phyloP scores from a whole-genome alignment of 2,888 invertebrate genomes.

The Aproaerema taeniolella region DNA sequence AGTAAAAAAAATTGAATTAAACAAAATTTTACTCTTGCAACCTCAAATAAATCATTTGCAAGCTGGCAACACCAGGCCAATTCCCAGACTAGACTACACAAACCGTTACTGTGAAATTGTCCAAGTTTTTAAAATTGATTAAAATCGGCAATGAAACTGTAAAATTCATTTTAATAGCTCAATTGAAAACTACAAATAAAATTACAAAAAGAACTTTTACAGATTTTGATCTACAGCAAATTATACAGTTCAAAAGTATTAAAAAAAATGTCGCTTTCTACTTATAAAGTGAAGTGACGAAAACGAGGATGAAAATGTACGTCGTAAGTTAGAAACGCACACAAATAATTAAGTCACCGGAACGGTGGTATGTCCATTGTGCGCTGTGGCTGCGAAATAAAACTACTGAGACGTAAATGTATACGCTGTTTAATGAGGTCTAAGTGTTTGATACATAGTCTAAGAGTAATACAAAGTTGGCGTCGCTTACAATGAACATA shows the following conservation, averaged over 20 bases:
- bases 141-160: conserved; percentile 35
- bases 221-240: conserved; percentile 44
- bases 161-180: conserved; percentile 26
- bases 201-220: conserved; percentile 37
- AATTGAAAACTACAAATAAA: conserved; percentile 37
- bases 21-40: no score
- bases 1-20: no score
- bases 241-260: conserved; percentile 19
- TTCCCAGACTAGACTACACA: conserved; percentile 63
- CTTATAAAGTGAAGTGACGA: conserved; percentile 17
- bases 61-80: no score
- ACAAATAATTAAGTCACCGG: conserved; percentile 11
- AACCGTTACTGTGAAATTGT: conserved; percentile 24
- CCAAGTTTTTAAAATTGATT: conserved; percentile 9
- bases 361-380: conserved; percentile 65
- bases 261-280: conserved; percentile 14
- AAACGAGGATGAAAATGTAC: conserved; percentile 24
- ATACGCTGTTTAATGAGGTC: conserved; percentile 70
- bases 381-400: conserved; percentile 52
- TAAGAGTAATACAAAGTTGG: conserved; percentile 26
- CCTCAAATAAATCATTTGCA: no score
- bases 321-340: no score
- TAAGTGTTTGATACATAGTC: conserved; percentile 61
- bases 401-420: conserved; percentile 61
- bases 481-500: conserved; percentile 63